These are phyloP conservation scores for Oryctes rhinoceros DNA, from an alignment of 1,140 invertebrate genomes.

Conservation along the genomic window DNA sequence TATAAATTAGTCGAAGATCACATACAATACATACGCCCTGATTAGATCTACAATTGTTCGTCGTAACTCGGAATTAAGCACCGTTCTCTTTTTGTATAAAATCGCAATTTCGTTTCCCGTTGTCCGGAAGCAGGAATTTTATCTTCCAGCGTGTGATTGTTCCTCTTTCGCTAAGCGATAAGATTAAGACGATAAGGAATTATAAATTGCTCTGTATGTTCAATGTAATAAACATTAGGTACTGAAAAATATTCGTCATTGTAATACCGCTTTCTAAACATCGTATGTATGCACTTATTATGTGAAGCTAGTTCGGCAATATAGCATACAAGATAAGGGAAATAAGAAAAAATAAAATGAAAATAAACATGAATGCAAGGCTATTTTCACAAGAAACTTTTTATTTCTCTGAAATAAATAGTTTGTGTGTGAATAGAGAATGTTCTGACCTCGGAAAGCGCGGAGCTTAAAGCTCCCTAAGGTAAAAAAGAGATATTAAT, in stretches of 20 bases:
- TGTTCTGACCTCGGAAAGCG: no score
- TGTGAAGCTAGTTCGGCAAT: no score
- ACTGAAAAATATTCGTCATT: no score
- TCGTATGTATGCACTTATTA: no score
- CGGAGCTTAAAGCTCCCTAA: no score
- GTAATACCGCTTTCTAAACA: no score
- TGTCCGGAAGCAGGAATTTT: constrained; percentile 32
- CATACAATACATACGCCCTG: constrained; percentile 25
- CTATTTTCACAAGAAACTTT: no score
- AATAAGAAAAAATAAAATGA: no score
- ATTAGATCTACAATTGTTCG: constrained; percentile 36
- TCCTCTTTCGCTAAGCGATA: not conserved
- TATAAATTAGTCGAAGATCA: constrained; percentile 41
- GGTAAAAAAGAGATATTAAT: no score
- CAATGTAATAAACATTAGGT: not conserved
- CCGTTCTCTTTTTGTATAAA: constrained; percentile 31
- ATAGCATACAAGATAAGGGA: no score
- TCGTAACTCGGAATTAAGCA: constrained; percentile 28
- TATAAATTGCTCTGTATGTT: not conserved
- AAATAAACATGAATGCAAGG: no score
- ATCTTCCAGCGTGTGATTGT: constrained; percentile 4
- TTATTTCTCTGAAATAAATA: not conserved
- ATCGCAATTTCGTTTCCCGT: constrained; percentile 32
- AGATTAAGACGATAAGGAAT: constrained; percentile 7
- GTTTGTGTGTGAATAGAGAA: not conserved